These are phyloP conservation scores for Lutraria rhynchaena DNA, from an alignment of 1,140 invertebrate genomes.

Conservation along the genomic window DNA sequence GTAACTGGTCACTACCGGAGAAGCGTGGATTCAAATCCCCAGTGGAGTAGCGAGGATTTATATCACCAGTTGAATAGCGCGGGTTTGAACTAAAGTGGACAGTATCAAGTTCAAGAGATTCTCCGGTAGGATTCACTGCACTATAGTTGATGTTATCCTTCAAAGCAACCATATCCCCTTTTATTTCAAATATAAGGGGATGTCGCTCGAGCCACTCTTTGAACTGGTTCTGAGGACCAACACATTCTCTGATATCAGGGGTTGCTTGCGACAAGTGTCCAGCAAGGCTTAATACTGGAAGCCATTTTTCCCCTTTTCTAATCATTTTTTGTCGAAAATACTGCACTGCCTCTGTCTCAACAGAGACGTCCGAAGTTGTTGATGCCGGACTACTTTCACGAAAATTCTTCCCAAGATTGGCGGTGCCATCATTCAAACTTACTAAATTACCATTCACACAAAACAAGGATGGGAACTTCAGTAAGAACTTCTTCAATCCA, in stretches of 20 bases:
- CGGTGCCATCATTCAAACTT: conserved; percentile 78
- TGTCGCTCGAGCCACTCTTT: conserved; percentile 80
- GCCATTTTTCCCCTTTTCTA: conserved; percentile 81
- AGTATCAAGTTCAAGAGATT: conserved; percentile 70
- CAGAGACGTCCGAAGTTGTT: conserved; percentile 77
- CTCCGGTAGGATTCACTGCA: conserved; percentile 74
- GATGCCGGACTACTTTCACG: conserved; percentile 77
- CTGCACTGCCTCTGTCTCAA: conserved; percentile 82
- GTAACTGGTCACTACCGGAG: conserved; percentile 49
- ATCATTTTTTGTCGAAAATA: conserved; percentile 81
- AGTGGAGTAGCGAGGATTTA: conserved; percentile 42
- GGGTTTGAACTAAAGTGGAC: conserved; percentile 58
- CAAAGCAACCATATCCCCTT: conserved; percentile 80
- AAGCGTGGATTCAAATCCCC: conserved; percentile 48
- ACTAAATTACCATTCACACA: conserved; percentile 81
- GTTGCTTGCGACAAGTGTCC: conserved; percentile 82
- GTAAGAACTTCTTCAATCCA: conserved; percentile 82
- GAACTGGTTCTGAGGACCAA: conserved; percentile 82
- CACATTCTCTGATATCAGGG: conserved; percentile 80
- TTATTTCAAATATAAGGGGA: conserved; percentile 82
- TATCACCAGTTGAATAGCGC: conserved; percentile 52
- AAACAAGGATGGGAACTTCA: conserved; percentile 83
- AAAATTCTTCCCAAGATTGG: conserved; percentile 77
- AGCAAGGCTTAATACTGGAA: conserved; percentile 81
- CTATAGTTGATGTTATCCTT: conserved; percentile 80